Percentiles rank a stretch among this genome's conserved stretches.
phyloP scores from a whole-genome alignment of 2,888 invertebrate genomes.

The Holacanthella duospinosa region DNA sequence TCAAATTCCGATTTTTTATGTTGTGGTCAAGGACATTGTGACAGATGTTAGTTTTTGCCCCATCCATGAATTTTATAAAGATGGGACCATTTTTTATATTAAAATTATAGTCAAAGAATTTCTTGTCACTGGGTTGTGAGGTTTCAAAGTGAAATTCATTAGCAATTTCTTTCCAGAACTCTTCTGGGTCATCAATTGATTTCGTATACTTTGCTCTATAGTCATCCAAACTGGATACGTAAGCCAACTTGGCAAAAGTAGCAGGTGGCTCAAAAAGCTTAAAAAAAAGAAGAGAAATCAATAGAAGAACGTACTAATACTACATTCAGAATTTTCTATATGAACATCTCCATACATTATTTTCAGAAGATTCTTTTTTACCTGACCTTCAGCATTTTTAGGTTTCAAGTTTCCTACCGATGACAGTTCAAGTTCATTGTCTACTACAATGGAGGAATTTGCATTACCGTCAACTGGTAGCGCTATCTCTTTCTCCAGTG shows the following conservation, averaged over 20 bases:
- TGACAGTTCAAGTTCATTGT: too few species aligned
- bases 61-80: constrained; percentile 88
- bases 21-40: constrained; percentile 91
- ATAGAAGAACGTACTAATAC: background rate
- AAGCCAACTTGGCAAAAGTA: constrained; percentile 38
- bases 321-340: background rate
- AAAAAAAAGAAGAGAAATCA: background rate
- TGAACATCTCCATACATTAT: background rate
- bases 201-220: constrained; percentile 73
- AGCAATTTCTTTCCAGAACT: constrained; percentile 89
- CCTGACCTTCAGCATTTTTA: background rate
- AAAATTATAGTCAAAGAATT: constrained; percentile 83
- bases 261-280: constrained; percentile 29
- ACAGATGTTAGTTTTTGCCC: constrained; percentile 86
- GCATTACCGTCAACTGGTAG: too few species aligned
- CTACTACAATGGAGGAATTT: too few species aligned
- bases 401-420: too few species aligned
- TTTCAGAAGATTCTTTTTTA: background rate
- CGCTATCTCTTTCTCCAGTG: too few species aligned
- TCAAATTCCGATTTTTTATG: constrained; percentile 67
- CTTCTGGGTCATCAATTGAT: constrained; percentile 76
- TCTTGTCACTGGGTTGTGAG: constrained; percentile 54
- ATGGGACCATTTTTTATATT: constrained; percentile 78
- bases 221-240: constrained; percentile 60
- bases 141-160: constrained; percentile 88